Conservation (phyloP, 2,888 invertebrate genomes). For the Sphinx pinastri region DNA sequence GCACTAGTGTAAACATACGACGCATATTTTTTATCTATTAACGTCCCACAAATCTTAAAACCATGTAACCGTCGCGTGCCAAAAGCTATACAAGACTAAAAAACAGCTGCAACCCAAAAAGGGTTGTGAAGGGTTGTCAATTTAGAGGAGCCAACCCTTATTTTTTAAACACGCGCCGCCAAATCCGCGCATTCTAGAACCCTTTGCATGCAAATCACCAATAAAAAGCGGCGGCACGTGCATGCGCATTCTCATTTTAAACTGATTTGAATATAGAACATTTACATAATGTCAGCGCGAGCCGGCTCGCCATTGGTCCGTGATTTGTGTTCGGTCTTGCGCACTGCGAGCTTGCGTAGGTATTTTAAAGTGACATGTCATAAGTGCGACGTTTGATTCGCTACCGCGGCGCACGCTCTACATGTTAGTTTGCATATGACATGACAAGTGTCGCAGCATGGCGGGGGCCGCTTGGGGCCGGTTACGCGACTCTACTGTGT, state of each 20-base stretch:
- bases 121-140: constrained; percentile 76
- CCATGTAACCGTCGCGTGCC: constrained; percentile 63
- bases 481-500: background rate
- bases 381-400: constrained; percentile 65
- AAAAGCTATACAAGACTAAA: constrained; percentile 59
- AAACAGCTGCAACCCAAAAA: constrained; percentile 72
- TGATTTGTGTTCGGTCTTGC: constrained; percentile 69
- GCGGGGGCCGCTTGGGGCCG: background rate
- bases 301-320: constrained; percentile 65
- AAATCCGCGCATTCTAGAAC: constrained; percentile 37
- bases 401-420: constrained; percentile 44
- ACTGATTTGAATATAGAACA: constrained; percentile 81
- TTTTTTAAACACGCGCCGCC: constrained; percentile 50
- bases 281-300: constrained; percentile 66
- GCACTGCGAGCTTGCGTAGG: constrained; percentile 52
- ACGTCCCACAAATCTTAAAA: background rate
- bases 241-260: constrained; percentile 82
- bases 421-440: constrained; percentile 37
- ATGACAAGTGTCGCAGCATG: background rate
- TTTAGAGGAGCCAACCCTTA: constrained; percentile 48
- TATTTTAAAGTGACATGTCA: constrained; percentile 67
- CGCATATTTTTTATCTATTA: constrained; percentile 5
- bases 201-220: constrained; percentile 75
- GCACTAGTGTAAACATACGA: background rate
- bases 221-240: constrained; percentile 76